Evolutionary conservation across 2,888 invertebrate genomes (phyloP), one percentile per base, ranked within the genome.

Genomic region (Parthenolecanium corni): DNA sequence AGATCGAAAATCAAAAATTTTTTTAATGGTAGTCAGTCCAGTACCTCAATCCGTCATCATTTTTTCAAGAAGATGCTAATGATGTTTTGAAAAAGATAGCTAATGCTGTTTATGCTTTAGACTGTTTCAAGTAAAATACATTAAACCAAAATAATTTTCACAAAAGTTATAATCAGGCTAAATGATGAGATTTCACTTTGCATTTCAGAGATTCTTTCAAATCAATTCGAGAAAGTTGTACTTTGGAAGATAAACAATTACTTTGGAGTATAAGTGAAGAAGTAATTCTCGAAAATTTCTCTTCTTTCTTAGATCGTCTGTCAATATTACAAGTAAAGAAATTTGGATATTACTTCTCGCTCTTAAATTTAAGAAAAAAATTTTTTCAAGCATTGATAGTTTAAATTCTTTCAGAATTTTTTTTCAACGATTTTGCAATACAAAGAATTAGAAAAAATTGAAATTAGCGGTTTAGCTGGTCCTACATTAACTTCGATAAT

Each of bases 391-490:
- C n/a, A 31, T 31, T 6, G 31, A 31, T 31, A 6, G 44, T 42
- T 3, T 42, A 42, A 4, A 42, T n/a, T 40, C 16, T 42, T 56
- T 24, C 49, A 63, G 63, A 54, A 63, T 36, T 63, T 63, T 23
- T 63, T 63, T 14, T 9, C n/a, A n/a, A 63, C 52, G 2, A 18
- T 63, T 20, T 46, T 52, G 18, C 63, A 94, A 72, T 90, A 90
- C 73, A 75, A 82, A 49, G 92, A 91, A 72, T 73, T 94, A 65
- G 94, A 95, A 73, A 90, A 89, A 72, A 82, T 90, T 1, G 86
- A 86, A 71, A 80, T 89, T 63, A 84, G 84, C 46, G 89, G 85
- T 0, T 71, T 83, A 6, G 77, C 80, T 64, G 85, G 84, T 1
- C 81, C 81, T 67, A 77, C 74, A 21, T 75, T 84, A 14, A 79